phyloP scores from a whole-genome alignment of 2,888 invertebrate genomes.

The Mimas tiliae region DNA sequence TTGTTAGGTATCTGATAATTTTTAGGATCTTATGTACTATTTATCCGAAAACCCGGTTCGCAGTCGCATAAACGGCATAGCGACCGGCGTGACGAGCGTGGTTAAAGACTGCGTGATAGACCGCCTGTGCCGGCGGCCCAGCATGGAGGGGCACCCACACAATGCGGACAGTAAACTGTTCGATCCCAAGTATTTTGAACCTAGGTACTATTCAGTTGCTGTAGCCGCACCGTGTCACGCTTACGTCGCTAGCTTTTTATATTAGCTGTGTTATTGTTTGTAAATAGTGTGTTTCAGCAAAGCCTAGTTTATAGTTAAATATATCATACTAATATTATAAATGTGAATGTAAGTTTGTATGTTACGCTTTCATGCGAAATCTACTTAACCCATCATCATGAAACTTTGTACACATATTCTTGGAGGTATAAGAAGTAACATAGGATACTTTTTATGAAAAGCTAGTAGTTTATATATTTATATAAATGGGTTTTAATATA shows the following conservation, averaged over 20 bases:
- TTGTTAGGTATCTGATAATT: too few species aligned
- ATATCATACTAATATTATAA: too few species aligned
- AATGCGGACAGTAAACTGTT: slow-evolving; percentile 79
- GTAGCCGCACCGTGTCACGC: slow-evolving; percentile 55
- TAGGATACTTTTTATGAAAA: too few species aligned
- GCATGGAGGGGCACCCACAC: slow-evolving; percentile 62
- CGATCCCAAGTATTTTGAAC: slow-evolving; percentile 87
- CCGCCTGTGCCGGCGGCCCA: slow-evolving; percentile 80
- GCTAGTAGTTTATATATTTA: too few species aligned
- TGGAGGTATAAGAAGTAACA: too few species aligned
- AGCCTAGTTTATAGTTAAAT: too few species aligned
- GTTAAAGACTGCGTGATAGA: slow-evolving; percentile 88
- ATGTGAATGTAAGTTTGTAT: too few species aligned
- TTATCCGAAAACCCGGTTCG: slow-evolving; percentile 20
- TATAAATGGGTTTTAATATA: too few species aligned
- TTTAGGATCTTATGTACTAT: neutral
- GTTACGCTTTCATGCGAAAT: too few species aligned
- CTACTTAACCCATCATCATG: too few species aligned
- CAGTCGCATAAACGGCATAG: slow-evolving; percentile 89
- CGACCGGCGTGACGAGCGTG: slow-evolving; percentile 88
- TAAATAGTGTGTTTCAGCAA: neutral
- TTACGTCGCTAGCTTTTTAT: slow-evolving; percentile 37
- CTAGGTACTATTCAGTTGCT: slow-evolving; percentile 85
- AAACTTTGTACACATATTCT: too few species aligned
- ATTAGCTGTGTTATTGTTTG: slow-evolving; percentile 26